These are phyloP conservation scores for Styela clava DNA, from an alignment of 23 tunicate species.

Conservation along the genomic window DNA sequence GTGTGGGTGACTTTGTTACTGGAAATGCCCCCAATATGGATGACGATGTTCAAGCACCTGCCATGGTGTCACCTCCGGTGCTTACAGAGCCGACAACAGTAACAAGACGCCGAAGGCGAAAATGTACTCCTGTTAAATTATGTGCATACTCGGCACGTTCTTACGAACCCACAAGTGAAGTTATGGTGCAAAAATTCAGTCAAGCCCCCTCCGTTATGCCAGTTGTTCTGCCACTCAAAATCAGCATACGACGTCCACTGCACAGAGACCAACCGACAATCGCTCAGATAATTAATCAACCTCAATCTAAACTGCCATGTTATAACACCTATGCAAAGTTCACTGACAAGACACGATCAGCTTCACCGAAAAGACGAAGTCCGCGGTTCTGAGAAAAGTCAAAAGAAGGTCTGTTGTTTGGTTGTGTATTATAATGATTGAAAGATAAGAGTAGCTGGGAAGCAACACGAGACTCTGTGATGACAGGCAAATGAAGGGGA, in stretches of 20 bases:
- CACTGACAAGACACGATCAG: neutral
- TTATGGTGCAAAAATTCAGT: slow-evolving; percentile 19
- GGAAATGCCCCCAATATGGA: slow-evolving; percentile 15
- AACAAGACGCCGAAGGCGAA: neutral
- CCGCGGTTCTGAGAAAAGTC: slow-evolving; percentile 7
- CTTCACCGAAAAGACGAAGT: neutral
- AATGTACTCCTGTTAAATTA: slow-evolving; percentile 1
- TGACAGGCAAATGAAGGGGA: no score
- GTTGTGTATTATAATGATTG: no score
- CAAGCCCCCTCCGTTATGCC: neutral
- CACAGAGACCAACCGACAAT: neutral
- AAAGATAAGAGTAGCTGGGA: no score
- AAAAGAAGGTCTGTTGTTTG: neutral
- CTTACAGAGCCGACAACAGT: neutral
- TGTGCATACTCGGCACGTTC: slow-evolving; percentile 14
- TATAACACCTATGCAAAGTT: neutral
- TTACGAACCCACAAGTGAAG: slow-evolving; percentile 7
- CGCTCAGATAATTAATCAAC: slow-evolving; percentile 10
- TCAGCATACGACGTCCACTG: slow-evolving; percentile 13
- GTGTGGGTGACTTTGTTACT: neutral
- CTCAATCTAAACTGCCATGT: neutral
- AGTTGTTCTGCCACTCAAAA: slow-evolving; percentile 13
- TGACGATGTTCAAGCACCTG: neutral
- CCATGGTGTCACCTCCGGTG: slow-evolving; percentile 2
- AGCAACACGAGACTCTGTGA: no score